Percentiles rank a stretch among this genome's conserved stretches.
phyloP scores from a whole-genome alignment of 2,797 vertebrate genomes.

The Tapirus indicus region DNA sequence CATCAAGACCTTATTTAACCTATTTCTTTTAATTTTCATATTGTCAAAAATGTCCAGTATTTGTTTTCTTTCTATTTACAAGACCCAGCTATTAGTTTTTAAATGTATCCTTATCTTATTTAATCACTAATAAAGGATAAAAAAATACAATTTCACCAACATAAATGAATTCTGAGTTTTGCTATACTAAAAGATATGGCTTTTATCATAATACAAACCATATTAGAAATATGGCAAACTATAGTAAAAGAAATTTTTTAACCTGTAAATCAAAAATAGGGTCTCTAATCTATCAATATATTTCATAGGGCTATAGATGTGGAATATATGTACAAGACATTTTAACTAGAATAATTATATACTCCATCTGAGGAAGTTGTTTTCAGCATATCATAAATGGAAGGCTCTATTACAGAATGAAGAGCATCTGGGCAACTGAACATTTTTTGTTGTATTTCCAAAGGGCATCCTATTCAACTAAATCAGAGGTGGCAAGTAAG shows the following conservation, averaged over 20 bases:
- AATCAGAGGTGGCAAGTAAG: background rate
- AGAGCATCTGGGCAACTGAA: background rate
- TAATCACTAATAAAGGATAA: conserved; percentile 67
- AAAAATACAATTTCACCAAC: conserved; percentile 37
- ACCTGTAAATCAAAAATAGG: background rate
- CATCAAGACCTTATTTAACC: conserved; percentile 68
- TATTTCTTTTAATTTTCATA: conserved; percentile 80
- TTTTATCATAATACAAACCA: background rate
- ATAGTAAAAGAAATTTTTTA: background rate
- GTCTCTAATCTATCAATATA: background rate
- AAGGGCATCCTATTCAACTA: background rate
- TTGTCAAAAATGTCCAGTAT: conserved; percentile 77
- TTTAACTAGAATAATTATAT: background rate
- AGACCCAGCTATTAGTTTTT: conserved; percentile 76
- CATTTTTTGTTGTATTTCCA: background rate
- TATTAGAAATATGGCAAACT: background rate
- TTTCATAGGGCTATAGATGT: background rate
- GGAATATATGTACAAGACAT: too few relatives aligned
- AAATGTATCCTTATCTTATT: conserved; percentile 66
- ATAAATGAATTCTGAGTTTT: conserved; percentile 57
- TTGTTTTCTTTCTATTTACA: conserved; percentile 75
- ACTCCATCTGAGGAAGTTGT: background rate
- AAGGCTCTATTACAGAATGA: background rate
- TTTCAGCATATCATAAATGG: background rate
- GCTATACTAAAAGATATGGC: background rate